These are phyloP conservation scores for Megaceryle torquata DNA, from an alignment of 2,113 vertebrate species.

Conservation along the genomic window DNA sequence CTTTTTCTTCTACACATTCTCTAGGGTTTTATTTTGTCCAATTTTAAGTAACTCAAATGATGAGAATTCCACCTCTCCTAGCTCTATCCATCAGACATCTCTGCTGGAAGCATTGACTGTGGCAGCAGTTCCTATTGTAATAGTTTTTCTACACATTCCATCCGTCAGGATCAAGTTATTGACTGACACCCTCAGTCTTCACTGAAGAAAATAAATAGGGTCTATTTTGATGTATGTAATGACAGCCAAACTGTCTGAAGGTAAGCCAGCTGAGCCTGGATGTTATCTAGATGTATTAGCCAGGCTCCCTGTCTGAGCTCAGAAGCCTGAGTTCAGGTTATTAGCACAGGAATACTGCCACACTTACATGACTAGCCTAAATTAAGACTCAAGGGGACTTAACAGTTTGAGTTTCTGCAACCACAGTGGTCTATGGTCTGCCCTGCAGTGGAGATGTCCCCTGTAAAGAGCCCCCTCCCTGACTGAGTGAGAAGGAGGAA, in stretches of 20 bases:
- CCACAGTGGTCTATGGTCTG: fast-evolving
- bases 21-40: neutral
- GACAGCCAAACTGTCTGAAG: neutral
- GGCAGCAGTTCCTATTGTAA: neutral
- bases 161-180: neutral
- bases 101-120: neutral
- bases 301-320: neutral
- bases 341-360: neutral
- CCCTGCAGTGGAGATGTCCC: neutral
- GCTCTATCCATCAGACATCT: neutral
- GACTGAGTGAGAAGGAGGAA: neutral
- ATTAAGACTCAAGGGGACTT: neutral
- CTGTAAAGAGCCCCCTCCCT: fast-evolving
- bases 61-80: neutral
- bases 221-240: neutral
- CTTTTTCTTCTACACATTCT: neutral
- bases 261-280: neutral
- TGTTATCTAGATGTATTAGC: neutral
- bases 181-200: neutral
- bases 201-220: neutral
- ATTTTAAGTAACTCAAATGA: neutral
- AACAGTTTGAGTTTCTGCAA: neutral
- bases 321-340: neutral
- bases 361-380: neutral
- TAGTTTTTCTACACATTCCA: neutral